Conservation (phyloP, 2,797 vertebrate species). For the Chaetodon trifasciatus region DNA sequence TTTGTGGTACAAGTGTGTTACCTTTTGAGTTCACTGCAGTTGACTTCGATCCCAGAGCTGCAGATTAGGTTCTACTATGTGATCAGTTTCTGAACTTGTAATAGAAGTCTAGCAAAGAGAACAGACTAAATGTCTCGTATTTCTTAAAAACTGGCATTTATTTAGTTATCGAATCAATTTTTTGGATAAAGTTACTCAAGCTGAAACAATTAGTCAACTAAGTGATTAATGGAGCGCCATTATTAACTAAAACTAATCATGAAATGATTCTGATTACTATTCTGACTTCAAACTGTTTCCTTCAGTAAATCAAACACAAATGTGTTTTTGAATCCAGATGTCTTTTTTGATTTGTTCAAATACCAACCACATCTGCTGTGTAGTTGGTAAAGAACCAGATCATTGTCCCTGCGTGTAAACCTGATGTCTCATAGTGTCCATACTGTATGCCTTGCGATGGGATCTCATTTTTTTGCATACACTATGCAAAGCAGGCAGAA, state of each 20-base stretch:
- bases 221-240: too few relatives aligned
- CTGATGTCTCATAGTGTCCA: constrained; percentile 3
- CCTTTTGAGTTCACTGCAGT: not conserved
- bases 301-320: not conserved
- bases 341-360: not conserved
- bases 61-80: not conserved
- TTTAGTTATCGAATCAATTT: too few relatives aligned
- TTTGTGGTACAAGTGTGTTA: not conserved
- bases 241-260: too few relatives aligned
- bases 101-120: too few relatives aligned
- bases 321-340: not conserved
- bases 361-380: not conserved
- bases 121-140: too few relatives aligned
- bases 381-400: not conserved
- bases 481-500: constrained; percentile 49
- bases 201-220: too few relatives aligned
- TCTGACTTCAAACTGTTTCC: not conserved
- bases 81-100: not conserved
- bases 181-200: too few relatives aligned
- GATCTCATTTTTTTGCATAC: constrained; percentile 40
- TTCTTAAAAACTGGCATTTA: too few relatives aligned
- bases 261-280: too few relatives aligned
- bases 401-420: constrained; percentile 1
- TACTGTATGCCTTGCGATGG: not conserved
- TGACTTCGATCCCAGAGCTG: not conserved